Evolutionary conservation across 2,888 invertebrate genomes (phyloP).

Genomic region (Alentia gelatinosa): DNA sequence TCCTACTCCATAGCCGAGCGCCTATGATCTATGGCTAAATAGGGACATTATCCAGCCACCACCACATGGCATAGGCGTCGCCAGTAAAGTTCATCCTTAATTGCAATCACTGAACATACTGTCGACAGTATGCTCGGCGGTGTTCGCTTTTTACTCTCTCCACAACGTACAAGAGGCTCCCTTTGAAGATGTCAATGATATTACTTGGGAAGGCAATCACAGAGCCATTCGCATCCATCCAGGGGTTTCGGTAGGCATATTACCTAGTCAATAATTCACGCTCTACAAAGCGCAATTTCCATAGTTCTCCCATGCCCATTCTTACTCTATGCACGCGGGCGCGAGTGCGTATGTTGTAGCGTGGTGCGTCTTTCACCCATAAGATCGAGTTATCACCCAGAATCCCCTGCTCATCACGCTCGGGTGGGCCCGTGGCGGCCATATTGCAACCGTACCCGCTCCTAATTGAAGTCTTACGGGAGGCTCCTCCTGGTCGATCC

Average conservation of each 20-base stretch:
- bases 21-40: too few species aligned
- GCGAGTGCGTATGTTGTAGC: background rate
- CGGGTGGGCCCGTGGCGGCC: background rate
- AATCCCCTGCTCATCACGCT: background rate
- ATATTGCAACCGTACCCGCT: background rate
- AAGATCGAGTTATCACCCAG: background rate
- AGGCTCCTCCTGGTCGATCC: too few species aligned
- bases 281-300: background rate
- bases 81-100: constrained; percentile 1
- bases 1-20: too few species aligned
- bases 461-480: too few species aligned
- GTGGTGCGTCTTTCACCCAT: background rate
- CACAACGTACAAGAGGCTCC: background rate
- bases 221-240: background rate
- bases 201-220: background rate
- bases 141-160: background rate
- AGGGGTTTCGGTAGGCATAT: background rate
- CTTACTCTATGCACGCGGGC: background rate
- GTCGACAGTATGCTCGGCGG: background rate
- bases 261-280: background rate
- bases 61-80: too few species aligned
- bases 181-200: background rate
- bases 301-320: background rate
- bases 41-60: too few species aligned
- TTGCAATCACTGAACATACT: background rate